Evolutionary conservation across 2,888 invertebrate genomes (phyloP).

Genomic region (Hydrotaea cyrtoneurina): DNA sequence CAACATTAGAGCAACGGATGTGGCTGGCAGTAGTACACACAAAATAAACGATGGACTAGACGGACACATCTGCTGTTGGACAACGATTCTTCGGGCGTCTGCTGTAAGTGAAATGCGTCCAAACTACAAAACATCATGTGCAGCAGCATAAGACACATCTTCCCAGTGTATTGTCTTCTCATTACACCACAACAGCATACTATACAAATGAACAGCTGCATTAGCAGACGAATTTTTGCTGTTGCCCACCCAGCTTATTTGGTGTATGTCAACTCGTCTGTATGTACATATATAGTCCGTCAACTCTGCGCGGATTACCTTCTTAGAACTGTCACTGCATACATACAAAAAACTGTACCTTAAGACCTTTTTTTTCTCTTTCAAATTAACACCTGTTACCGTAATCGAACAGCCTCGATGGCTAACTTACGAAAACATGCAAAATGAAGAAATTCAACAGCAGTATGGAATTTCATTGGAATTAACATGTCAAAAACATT

Average conservation of each 20-base stretch:
- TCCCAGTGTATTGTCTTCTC: not conserved
- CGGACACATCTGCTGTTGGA: not conserved
- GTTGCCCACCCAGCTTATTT: not conserved
- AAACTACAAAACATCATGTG: constrained; percentile 23
- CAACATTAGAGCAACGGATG: constrained; percentile 36
- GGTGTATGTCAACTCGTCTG: not conserved
- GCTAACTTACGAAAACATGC: no score
- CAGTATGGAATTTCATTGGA: no score
- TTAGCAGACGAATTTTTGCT: not conserved
- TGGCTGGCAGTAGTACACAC: not conserved
- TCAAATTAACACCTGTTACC: constrained; percentile 57
- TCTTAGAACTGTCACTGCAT: constrained; percentile 29
- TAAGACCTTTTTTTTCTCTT: not conserved
- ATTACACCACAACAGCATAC: not conserved
- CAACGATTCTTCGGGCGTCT: not conserved
- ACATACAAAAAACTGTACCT: constrained; percentile 51
- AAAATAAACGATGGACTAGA: not conserved
- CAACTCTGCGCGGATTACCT: constrained; percentile 15
- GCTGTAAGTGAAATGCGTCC: not conserved
- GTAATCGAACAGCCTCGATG: not conserved
- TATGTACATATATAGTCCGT: not conserved
- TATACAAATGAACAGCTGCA: constrained; percentile 17
- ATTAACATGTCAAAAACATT: no score
- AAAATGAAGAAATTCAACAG: no score
- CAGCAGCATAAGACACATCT: not conserved